Conservation (phyloP, 2,797 vertebrate genomes). For the Sebastolobus altivelis region DNA sequence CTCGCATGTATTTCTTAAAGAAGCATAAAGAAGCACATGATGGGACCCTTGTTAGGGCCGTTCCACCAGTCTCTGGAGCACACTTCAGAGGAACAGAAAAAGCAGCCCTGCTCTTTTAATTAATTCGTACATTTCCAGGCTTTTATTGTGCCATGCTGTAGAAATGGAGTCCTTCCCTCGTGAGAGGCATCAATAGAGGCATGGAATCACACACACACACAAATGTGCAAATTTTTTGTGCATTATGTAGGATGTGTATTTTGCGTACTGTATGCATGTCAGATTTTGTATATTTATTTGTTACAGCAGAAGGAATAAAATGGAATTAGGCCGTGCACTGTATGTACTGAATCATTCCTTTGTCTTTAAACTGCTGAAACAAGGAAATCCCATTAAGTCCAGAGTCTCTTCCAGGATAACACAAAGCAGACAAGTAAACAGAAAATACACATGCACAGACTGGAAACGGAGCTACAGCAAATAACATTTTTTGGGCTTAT, state of each 20-base stretch:
- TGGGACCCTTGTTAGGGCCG: conserved; percentile 55
- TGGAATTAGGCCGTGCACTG: conserved; percentile 46
- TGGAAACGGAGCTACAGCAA: conserved; percentile 29
- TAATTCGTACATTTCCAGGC: conserved; percentile 68
- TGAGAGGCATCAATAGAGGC: conserved; percentile 41
- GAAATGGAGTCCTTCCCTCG: conserved; percentile 49
- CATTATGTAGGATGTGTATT: conserved; percentile 40
- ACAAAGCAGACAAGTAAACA: conserved; percentile 55
- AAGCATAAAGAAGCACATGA: conserved; percentile 50
- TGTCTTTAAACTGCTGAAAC: conserved; percentile 68
- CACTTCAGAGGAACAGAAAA: conserved; percentile 60
- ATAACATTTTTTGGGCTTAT: conserved; percentile 14
- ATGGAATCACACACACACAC: conserved; percentile 38
- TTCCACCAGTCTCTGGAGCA: conserved; percentile 62
- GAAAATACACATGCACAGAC: conserved; percentile 33
- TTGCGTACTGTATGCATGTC: conserved; percentile 51
- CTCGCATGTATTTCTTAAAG: conserved; percentile 58
- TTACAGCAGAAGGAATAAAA: conserved; percentile 49
- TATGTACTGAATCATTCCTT: conserved; percentile 59
- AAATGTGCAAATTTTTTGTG: conserved; percentile 20
- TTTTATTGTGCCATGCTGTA: conserved; percentile 44
- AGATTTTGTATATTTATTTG: conserved; percentile 52
- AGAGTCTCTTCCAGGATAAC: conserved; percentile 52
- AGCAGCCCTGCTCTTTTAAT: conserved; percentile 64
- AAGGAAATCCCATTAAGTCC: conserved; percentile 70